A percentile compares a stretch with the other conserved stretches of the same genome.
These are phyloP conservation scores for Petrocephalus sullivani DNA, from an alignment of 2,797 vertebrate genomes.

Conservation along the genomic window DNA sequence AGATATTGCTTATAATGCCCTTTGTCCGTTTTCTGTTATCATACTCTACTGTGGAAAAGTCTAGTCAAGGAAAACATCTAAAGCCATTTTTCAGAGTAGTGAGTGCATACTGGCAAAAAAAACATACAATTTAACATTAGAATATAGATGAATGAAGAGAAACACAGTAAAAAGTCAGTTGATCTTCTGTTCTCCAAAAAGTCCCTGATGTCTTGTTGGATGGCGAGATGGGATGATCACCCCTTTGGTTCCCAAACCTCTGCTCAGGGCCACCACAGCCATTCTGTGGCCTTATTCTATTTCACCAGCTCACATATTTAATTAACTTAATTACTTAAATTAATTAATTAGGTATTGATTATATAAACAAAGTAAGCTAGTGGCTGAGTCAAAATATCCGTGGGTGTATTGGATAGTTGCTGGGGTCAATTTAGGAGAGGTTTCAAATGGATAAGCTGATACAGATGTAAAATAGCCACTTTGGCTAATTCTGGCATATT, in stretches of 20 bases:
- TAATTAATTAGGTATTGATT: too few relatives aligned
- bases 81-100: not conserved
- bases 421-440: too few relatives aligned
- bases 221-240: not conserved
- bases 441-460: too few relatives aligned
- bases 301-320: too few relatives aligned
- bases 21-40: not conserved
- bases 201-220: not conserved
- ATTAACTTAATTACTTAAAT: too few relatives aligned
- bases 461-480: too few relatives aligned
- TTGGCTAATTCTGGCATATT: too few relatives aligned
- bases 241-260: not conserved
- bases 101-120: not conserved
- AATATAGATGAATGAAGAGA: not conserved
- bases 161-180: not conserved
- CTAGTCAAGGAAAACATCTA: not conserved
- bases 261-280: not conserved
- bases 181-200: not conserved
- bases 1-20: not conserved
- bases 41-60: not conserved
- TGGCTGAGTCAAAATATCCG: too few relatives aligned
- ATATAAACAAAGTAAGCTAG: too few relatives aligned
- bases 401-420: too few relatives aligned
- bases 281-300: too few relatives aligned
- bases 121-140: too few relatives aligned